Evolutionary conservation across 2,113 vertebrate species (phyloP).

Genomic region (Gobiocypris rarus): DNA sequence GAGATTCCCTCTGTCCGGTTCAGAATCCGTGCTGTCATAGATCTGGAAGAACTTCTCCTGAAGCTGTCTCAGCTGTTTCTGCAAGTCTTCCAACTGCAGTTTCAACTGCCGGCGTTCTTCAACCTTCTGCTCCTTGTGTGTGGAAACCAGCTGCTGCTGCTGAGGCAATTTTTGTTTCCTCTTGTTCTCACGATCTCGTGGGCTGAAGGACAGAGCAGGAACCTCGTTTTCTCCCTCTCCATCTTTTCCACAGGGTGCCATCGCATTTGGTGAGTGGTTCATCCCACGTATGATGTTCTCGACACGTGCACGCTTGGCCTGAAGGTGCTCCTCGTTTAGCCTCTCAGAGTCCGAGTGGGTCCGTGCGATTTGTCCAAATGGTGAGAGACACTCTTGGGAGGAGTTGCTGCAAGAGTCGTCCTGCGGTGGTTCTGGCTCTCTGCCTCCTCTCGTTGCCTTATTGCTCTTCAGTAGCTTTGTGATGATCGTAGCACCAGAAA

Average conservation of each 20-base stretch:
- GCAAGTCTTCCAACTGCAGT: constrained; percentile 99
- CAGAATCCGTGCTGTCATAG: constrained; percentile 97
- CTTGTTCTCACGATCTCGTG: constrained; percentile 96
- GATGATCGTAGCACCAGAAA: constrained; percentile 98
- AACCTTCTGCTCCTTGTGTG: constrained; percentile 94
- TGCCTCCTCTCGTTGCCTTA: constrained; percentile 92
- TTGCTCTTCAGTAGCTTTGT: constrained; percentile 99
- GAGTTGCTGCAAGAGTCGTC: constrained; percentile 98
- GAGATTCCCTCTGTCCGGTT: constrained; percentile 93
- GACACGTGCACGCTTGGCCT: constrained; percentile 96
- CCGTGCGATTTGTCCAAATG: constrained; percentile 90
- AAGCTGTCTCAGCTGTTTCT: constrained; percentile 98
- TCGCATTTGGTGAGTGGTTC: constrained; percentile 97
- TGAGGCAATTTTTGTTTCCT: constrained; percentile 98
- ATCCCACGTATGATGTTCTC: constrained; percentile 99
- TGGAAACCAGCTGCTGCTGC: constrained; percentile 96
- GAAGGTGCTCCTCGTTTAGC: constrained; percentile 96
- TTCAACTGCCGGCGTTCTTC: constrained; percentile 98
- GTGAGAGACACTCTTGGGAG: constrained; percentile 96
- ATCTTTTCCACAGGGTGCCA: constrained; percentile 69
- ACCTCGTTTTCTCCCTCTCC: constrained; percentile 62
- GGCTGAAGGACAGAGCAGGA: constrained; percentile 75
- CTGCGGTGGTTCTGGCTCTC: constrained; percentile 95
- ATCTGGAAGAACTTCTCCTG: constrained; percentile 99
- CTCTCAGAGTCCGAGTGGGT: constrained; percentile 94